Conservation (phyloP, 2,888 invertebrate genomes). For the Pherbina coryleti region DNA sequence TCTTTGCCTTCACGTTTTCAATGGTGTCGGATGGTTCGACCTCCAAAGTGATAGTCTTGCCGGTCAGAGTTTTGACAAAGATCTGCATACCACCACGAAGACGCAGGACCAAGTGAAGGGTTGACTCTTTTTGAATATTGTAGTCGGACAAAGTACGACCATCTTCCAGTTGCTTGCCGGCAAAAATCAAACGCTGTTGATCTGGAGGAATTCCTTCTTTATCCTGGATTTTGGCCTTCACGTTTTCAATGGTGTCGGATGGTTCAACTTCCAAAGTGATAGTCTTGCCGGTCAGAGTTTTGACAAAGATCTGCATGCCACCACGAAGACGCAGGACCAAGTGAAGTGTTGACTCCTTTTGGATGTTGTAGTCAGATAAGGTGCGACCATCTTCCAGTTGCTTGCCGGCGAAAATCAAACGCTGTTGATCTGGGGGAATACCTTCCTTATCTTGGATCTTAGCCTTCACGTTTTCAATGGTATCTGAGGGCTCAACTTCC, state of each 20-base stretch:
- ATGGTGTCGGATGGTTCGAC: slow-evolving; percentile 61
- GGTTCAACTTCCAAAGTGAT: slow-evolving; percentile 50
- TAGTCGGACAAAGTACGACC: slow-evolving; percentile 50
- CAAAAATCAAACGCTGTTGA: slow-evolving; percentile 51
- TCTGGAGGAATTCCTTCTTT: slow-evolving; percentile 52
- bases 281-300: slow-evolving; percentile 55
- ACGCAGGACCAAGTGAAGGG: slow-evolving; percentile 21
- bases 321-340: slow-evolving; percentile 73
- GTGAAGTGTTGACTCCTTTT: slow-evolving; percentile 51
- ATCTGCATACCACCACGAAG: slow-evolving; percentile 75
- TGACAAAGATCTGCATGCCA: slow-evolving; percentile 72
- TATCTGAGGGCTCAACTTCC: slow-evolving; percentile 51
- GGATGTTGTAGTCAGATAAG: slow-evolving; percentile 53
- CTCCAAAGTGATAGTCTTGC: slow-evolving; percentile 62
- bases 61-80: slow-evolving; percentile 62
- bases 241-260: slow-evolving; percentile 49
- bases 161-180: slow-evolving; percentile 50
- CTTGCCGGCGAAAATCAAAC: slow-evolving; percentile 51
- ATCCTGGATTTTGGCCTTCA: slow-evolving; percentile 48
- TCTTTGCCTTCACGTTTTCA: slow-evolving; percentile 62
- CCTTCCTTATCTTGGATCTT: slow-evolving; percentile 52
- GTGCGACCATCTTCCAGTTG: slow-evolving; percentile 51
- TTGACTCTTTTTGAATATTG: slow-evolving; percentile 48
- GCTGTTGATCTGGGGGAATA: slow-evolving; percentile 52
- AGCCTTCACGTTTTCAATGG: slow-evolving; percentile 50